Percentiles rank a stretch among this genome's conserved stretches.
Conservation (phyloP, 64 coral and sea anemone species). For the Stylophora pistillata region DNA sequence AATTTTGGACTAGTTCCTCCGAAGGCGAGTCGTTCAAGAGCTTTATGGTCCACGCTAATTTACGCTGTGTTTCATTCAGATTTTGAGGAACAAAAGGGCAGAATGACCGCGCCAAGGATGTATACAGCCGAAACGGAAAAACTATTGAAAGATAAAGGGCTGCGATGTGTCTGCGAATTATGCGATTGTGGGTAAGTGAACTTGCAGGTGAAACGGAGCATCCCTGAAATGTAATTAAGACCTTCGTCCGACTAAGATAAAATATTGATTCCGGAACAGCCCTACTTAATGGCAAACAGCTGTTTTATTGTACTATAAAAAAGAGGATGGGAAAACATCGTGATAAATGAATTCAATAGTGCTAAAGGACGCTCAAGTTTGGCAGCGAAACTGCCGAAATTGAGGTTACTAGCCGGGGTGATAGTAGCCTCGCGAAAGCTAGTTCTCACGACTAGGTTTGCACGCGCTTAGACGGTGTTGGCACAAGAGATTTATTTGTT, state of each 20-base stretch:
- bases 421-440: too few species aligned
- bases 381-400: background rate
- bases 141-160: slow-evolving; percentile 53
- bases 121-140: slow-evolving; percentile 62
- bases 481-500: too few species aligned
- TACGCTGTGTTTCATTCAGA: background rate
- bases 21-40: background rate
- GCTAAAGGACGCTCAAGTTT: background rate
- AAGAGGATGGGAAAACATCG: background rate
- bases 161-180: slow-evolving; percentile 71
- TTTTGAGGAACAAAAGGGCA: background rate
- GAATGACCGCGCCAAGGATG: slow-evolving; percentile 53
- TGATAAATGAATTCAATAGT: background rate
- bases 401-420: background rate
- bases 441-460: too few species aligned
- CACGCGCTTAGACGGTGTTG: too few species aligned
- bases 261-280: background rate
- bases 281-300: background rate
- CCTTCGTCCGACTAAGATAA: too few species aligned
- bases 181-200: slow-evolving; percentile 77
- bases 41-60: background rate
- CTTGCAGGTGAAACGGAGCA: background rate
- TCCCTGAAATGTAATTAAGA: background rate
- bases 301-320: slow-evolving; percentile 1
- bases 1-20: background rate